These are phyloP conservation scores for Epinephelus lanceolatus DNA, from an alignment of 2,113 vertebrate species.

Conservation along the genomic window DNA sequence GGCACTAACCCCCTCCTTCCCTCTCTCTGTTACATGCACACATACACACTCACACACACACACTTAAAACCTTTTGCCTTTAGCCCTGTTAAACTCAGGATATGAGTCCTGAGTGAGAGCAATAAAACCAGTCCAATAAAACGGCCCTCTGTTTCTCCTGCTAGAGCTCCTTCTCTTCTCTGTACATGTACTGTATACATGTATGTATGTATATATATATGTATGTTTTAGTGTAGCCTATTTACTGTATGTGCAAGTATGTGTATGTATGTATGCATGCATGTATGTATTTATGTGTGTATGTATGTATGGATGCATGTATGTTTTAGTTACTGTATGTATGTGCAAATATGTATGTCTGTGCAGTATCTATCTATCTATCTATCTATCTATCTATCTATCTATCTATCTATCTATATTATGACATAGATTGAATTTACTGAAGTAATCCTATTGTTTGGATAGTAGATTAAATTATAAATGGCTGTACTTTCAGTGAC, in stretches of 20 bases:
- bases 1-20: slow-evolving; percentile 40
- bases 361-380: slow-evolving; percentile 19
- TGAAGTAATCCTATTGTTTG: background rate
- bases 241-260: no score
- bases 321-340: background rate
- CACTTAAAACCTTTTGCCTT: slow-evolving; percentile 53
- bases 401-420: slow-evolving; percentile 4
- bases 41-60: background rate
- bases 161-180: slow-evolving; percentile 24
- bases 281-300: no score
- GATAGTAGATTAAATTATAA: background rate
- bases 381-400: slow-evolving; percentile 24
- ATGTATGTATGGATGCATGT: no score
- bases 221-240: no score
- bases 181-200: slow-evolving; percentile 10
- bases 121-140: slow-evolving; percentile 71
- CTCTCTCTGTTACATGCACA: slow-evolving; percentile 15
- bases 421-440: background rate
- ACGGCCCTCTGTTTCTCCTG: slow-evolving; percentile 40
- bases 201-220: no score
- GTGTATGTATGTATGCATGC: no score
- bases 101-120: slow-evolving; percentile 69
- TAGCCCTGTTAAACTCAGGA: slow-evolving; percentile 70
- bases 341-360: background rate
- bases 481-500: background rate